Evolutionary conservation across 1,140 invertebrate genomes (phyloP), one percentile per base, ranked within the genome.

Genomic region (Bombus terrestris): DNA sequence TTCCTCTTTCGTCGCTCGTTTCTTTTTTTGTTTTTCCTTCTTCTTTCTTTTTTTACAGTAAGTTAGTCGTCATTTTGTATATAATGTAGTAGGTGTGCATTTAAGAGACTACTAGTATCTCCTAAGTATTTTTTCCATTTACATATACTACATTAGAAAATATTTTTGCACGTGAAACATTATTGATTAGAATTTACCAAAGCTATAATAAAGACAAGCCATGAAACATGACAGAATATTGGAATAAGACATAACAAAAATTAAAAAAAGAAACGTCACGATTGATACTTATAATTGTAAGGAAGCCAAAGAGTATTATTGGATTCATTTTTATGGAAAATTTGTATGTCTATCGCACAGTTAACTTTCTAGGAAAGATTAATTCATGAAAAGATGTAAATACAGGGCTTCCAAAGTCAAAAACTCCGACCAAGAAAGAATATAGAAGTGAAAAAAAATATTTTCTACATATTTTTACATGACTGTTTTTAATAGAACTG

Each of bases 401-500:
- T 41, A 86, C 35, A 76, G 89, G 89, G 89, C 89, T 90, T 90
- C 89, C 89, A 88, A 86, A 84, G 57, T 86, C 35, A 81, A 71
- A 41, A 79, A 81, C 53, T 62, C 28, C 66, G 35, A 81, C 43
- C 41, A 72, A 66, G 28, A 83, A 86, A 69, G 47, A 43, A 10
- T 69, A 69, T 35, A 68, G 47, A 68, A 81, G 18, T 68, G 35
- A 32, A 79, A 68, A 66, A 39, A 8, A 68, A 75, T 89, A 89
- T 91, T 91, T 91, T 91, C 88, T 91, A 91, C 57, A 64, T 72
- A 68, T 86, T 76, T 90, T 88, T 90, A 90, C 86, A 90, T 59
- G 32, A 59, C 59, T 79, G 72, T 86, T 83, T 78, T 73, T 86
- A 47, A 35, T 28, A 66, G 6, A 37, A 87, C 41, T 28, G 15